Conservation (phyloP, 2,888 invertebrate species). For the Drosophila nr. medialis region DNA sequence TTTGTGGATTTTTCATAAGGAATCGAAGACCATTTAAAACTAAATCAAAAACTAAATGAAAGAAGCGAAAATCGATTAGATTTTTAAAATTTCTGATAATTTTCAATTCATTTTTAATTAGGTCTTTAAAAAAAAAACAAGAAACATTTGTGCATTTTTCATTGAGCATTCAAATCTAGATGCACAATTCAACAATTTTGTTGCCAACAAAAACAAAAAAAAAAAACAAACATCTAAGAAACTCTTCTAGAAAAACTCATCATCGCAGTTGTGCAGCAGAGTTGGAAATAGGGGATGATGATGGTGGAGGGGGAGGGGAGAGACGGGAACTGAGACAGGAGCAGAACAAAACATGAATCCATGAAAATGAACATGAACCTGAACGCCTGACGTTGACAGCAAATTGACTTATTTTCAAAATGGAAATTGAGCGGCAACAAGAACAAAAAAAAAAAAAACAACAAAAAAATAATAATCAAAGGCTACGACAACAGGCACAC, state of each 20-base stretch:
- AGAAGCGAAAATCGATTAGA: not conserved
- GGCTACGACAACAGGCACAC: constrained; percentile 7
- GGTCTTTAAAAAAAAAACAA: not conserved
- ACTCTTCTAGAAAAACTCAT: not conserved
- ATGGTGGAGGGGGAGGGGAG: not conserved
- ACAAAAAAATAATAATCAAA: constrained; percentile 2
- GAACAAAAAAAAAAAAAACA: constrained; percentile 16
- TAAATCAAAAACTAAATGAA: not conserved
- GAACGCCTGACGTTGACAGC: constrained; percentile 42
- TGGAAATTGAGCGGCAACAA: constrained; percentile 45
- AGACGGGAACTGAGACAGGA: constrained; percentile 13
- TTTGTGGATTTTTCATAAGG: not conserved
- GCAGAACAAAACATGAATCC: constrained; percentile 4
- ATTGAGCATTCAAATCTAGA: not conserved
- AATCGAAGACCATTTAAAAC: not conserved
- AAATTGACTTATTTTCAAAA: constrained; percentile 56
- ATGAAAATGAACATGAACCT: not conserved
- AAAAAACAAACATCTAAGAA: not conserved
- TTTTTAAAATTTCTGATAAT: not conserved
- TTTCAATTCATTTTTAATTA: not conserved
- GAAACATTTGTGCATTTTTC: not conserved
- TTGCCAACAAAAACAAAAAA: not conserved
- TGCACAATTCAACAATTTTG: not conserved
- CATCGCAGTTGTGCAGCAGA: not conserved
- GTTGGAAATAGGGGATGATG: not conserved